Evolutionary conservation across 2,797 vertebrate genomes (phyloP), one percentile per base, ranked within the genome.

Genomic region (Galago senegalensis): DNA sequence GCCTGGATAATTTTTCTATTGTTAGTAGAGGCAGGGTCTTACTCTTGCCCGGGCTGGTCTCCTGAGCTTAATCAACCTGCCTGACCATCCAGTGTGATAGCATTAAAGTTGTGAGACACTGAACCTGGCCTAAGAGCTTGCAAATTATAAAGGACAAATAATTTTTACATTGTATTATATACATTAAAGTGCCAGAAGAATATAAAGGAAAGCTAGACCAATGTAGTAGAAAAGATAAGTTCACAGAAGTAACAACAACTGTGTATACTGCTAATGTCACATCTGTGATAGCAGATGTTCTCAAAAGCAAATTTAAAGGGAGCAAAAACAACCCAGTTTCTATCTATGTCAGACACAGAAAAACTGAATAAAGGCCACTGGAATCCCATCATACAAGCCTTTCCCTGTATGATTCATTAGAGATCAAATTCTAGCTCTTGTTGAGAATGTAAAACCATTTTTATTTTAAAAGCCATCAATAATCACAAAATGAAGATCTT

Each of bases 281-380:
- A 53, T 53, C 49, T 53, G 49, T 34, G 21, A 87, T 13, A 70
- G 69, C 53, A 63, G 60, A 81, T 91, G 61, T 73, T 85, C 73
- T 81, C 37, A 67, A 67, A 93, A 93, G 34, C 18, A 93, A 95
- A 80, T 49, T 27, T 58, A 73, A 43, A 80, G 27, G 69, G 83
- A 81, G 27, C 67, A 58, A 69, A 90, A 81, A 70, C 34, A 93
- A 90, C 2, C 13, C 40, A 46, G 56, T 81, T 85, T 86, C 81
- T 85, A 10, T 43, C 13, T 61, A 16, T 53, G 34, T 73, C 23
- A 73, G 37, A 67, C 2, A 27, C 7, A 82, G 31, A 80, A n/a
- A 80, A 90, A 34, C 25, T 43, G 29, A 37, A 21, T 37, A 84
- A 80, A 76, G 20, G 7, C 72, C 72, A 93, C 63, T 21, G 17